phyloP scores from a whole-genome alignment of 2,888 invertebrate species.

The Cosmia trapezina region DNA sequence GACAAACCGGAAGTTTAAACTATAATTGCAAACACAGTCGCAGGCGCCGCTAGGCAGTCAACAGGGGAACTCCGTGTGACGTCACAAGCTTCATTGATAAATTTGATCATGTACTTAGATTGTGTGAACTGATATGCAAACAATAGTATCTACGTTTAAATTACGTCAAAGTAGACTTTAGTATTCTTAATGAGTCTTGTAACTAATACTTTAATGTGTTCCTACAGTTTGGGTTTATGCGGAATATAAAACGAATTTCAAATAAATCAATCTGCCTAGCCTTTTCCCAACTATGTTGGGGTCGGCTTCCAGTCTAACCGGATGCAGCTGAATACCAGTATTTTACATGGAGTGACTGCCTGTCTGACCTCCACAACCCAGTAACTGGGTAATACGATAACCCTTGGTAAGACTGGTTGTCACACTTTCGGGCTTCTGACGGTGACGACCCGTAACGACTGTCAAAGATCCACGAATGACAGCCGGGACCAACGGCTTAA shows the following conservation, averaged over 20 bases:
- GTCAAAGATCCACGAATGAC: no score
- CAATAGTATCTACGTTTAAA: constrained; percentile 21
- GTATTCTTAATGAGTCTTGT: background rate
- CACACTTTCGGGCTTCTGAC: no score
- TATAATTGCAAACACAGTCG: background rate
- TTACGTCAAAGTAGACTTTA: constrained; percentile 29
- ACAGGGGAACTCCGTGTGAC: constrained; percentile 42
- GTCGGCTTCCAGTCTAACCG: no score
- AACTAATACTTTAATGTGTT: background rate
- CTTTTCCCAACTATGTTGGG: no score
- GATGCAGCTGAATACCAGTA: no score
- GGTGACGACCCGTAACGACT: no score
- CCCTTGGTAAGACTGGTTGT: no score
- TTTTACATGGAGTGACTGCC: no score
- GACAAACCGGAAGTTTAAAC: background rate
- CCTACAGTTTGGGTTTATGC: background rate
- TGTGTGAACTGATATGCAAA: constrained; percentile 34
- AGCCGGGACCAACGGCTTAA: no score
- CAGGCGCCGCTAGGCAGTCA: background rate
- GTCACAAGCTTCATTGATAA: constrained; percentile 41
- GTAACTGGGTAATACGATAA: no score
- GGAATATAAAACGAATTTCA: background rate
- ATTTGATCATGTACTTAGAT: constrained; percentile 36
- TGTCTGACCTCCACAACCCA: no score
- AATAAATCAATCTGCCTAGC: no score